phyloP scores from a whole-genome alignment of 2,888 invertebrate species.

The Pterostichus madidus region DNA sequence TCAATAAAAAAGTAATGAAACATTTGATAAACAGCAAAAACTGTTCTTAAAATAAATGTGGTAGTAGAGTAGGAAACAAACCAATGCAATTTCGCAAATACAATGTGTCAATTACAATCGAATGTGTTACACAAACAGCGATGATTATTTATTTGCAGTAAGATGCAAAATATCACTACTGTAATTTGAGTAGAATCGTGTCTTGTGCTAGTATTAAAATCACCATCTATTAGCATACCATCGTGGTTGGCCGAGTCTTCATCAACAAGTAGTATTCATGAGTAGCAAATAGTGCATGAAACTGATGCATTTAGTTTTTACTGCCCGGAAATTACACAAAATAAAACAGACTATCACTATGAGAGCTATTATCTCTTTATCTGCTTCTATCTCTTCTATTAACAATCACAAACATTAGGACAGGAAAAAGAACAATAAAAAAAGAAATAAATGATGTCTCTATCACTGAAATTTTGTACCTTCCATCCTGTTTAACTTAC shows the following conservation, averaged over 20 bases:
- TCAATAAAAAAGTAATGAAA: no score
- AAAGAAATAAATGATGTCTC: not conserved
- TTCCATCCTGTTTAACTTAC: not conserved
- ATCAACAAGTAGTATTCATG: conserved; percentile 41
- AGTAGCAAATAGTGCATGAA: conserved; percentile 63
- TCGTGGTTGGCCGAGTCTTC: conserved; percentile 36
- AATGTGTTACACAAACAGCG: no score
- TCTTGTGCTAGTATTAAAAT: conserved; percentile 26
- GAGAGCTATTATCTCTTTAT: not conserved
- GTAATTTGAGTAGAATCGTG: conserved; percentile 2
- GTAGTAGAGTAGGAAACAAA: no score
- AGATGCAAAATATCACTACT: no score
- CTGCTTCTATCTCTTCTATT: not conserved
- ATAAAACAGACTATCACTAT: conserved; percentile 40
- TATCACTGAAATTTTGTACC: not conserved
- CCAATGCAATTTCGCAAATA: no score
- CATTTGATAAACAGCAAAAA: no score
- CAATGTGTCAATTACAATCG: no score
- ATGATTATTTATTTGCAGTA: no score
- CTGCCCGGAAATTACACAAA: conserved; percentile 32
- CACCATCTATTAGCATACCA: conserved; percentile 44
- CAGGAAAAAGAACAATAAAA: not conserved
- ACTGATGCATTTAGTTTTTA: conserved; percentile 63
- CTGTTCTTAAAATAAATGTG: no score
- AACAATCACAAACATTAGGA: no score